A percentile compares a stretch with the other conserved stretches of the same genome.
Evolutionary conservation across 1,140 invertebrate genomes (phyloP).

Genomic region (Cotesia glomerata): DNA sequence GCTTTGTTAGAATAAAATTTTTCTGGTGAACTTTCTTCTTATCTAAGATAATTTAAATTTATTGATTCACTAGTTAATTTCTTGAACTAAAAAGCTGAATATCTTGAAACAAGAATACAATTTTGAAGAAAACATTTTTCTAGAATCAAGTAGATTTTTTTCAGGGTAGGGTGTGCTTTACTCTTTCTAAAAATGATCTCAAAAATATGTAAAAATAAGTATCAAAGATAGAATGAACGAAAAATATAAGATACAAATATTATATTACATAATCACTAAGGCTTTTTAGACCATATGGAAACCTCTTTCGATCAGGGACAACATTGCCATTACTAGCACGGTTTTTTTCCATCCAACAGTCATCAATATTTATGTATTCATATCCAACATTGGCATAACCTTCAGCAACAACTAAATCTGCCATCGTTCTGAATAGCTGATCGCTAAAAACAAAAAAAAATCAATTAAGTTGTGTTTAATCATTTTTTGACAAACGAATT

Average conservation of each 20-base stretch:
- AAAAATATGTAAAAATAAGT: background rate
- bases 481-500: background rate
- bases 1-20: too few species aligned
- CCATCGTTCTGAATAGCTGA: constrained; percentile 88
- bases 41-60: too few species aligned
- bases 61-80: too few species aligned
- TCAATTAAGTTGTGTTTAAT: background rate
- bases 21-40: too few species aligned
- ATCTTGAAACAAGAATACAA: background rate
- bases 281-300: constrained; percentile 91
- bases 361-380: constrained; percentile 93
- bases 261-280: constrained; percentile 88
- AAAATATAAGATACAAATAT: background rate
- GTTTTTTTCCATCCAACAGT: constrained; percentile 91
- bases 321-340: constrained; percentile 77
- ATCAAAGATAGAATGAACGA: constrained; percentile 23
- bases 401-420: constrained; percentile 86
- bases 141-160: too few species aligned
- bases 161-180: too few species aligned
- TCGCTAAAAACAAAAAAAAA: constrained; percentile 72
- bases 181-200: too few species aligned
- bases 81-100: too few species aligned
- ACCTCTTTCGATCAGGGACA: constrained; percentile 84
- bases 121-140: too few species aligned
- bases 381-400: constrained; percentile 90